phyloP scores from a whole-genome alignment of 2,888 invertebrate species.

The Drymonia ruficornis region DNA sequence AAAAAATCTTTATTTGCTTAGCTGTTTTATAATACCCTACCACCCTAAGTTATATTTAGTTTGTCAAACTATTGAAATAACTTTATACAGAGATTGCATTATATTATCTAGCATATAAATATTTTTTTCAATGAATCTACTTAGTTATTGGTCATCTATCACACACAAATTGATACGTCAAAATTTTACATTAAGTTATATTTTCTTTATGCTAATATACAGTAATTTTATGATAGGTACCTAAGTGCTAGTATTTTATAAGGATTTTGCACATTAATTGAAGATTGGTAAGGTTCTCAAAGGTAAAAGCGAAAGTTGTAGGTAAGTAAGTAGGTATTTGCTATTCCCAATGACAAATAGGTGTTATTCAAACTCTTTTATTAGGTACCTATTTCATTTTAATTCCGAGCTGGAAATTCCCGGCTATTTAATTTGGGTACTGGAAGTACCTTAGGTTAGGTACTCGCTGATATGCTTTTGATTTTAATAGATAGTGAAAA shows the following conservation, averaged over 20 bases:
- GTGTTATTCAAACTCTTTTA: too few species aligned
- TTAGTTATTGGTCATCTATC: slow-evolving; percentile 77
- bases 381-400: too few species aligned
- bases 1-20: too few species aligned
- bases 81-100: slow-evolving; percentile 3
- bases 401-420: too few species aligned
- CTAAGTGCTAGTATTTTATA: background rate
- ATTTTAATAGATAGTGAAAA: background rate
- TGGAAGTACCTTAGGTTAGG: too few species aligned
- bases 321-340: too few species aligned
- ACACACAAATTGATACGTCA: slow-evolving; percentile 73
- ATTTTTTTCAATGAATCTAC: slow-evolving; percentile 50
- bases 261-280: background rate
- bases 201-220: background rate
- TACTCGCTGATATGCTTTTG: background rate
- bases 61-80: slow-evolving; percentile 3
- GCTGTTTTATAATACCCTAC: background rate
- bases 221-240: too few species aligned
- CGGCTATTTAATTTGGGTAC: background rate
- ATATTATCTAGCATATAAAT: slow-evolving; percentile 27
- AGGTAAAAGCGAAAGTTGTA: too few species aligned
- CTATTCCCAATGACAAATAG: too few species aligned
- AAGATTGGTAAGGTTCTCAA: background rate
- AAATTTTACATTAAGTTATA: slow-evolving; percentile 26
- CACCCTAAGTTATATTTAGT: background rate